Conservation (phyloP, 2,113 vertebrate species). For the Archocentrus centrarchus region DNA sequence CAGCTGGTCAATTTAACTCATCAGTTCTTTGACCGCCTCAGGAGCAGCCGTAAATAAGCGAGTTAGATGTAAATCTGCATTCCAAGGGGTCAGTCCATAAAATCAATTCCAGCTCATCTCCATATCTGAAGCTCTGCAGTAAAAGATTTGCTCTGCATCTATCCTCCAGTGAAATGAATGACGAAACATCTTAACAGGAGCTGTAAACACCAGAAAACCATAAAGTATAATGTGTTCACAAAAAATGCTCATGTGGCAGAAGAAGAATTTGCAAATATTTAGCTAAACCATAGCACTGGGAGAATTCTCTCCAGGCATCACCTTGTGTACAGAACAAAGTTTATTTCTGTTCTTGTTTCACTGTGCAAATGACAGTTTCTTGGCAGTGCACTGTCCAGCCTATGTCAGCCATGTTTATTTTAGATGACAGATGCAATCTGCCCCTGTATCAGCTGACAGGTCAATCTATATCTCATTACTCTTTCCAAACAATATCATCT, state of each 20-base stretch:
- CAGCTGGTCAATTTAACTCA: slow-evolving; percentile 28
- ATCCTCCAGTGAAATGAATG: slow-evolving; percentile 9
- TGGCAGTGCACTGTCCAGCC: slow-evolving; percentile 41
- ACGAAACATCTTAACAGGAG: slow-evolving; percentile 1
- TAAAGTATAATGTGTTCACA: not conserved
- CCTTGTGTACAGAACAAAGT: slow-evolving; percentile 33
- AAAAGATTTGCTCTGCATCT: slow-evolving; percentile 12
- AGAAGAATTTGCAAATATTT: not conserved
- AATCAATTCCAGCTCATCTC: slow-evolving; percentile 66
- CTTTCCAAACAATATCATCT: slow-evolving; percentile 68
- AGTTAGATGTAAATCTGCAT: slow-evolving; percentile 61
- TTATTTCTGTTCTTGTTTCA: slow-evolving; percentile 39
- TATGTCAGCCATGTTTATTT: slow-evolving; percentile 69
- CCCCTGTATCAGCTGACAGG: slow-evolving; percentile 61
- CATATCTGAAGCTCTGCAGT: slow-evolving; percentile 46
- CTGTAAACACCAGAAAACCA: not conserved
- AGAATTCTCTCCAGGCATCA: slow-evolving; percentile 22
- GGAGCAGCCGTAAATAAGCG: slow-evolving; percentile 26
- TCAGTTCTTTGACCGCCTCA: slow-evolving; percentile 6
- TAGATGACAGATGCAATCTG: slow-evolving; percentile 73
- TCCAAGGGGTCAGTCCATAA: slow-evolving; percentile 55
- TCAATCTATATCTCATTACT: slow-evolving; percentile 80
- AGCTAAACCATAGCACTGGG: not conserved
- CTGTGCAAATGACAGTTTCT: slow-evolving; percentile 41
- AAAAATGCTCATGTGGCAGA: not conserved